A percentile compares a stretch with the other conserved stretches of the same genome.
Conservation (phyloP, 2,797 vertebrate species). For the Sebastes trivittatus region DNA sequence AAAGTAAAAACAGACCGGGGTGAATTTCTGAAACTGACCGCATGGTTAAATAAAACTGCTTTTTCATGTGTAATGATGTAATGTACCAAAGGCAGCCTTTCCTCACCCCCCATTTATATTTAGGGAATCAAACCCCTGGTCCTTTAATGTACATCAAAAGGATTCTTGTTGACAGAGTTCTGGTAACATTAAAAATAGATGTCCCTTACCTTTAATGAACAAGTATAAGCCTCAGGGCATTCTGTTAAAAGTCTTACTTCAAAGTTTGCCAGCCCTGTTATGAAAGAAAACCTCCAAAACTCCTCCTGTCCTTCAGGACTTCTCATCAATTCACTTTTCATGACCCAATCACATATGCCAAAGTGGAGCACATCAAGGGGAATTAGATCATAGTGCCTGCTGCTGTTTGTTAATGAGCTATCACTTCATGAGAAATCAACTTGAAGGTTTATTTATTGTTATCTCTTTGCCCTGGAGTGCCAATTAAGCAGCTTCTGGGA, state of each 20-base stretch:
- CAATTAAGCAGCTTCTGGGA: constrained; percentile 32
- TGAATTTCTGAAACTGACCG: neutral
- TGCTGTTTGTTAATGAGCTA: constrained; percentile 50
- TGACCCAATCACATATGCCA: constrained; percentile 39
- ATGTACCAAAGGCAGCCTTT: constrained; percentile 32
- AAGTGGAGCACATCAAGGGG: constrained; percentile 37
- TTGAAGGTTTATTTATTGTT: constrained; percentile 33
- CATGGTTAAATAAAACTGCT: neutral
- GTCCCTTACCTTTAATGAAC: constrained; percentile 71
- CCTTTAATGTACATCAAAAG: constrained; percentile 62
- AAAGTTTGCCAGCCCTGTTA: constrained; percentile 51
- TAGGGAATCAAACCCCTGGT: constrained; percentile 31
- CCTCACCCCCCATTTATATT: constrained; percentile 21
- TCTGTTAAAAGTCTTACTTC: constrained; percentile 64
- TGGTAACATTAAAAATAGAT: constrained; percentile 74
- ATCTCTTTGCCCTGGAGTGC: constrained; percentile 20
- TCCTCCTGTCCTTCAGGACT: constrained; percentile 36
- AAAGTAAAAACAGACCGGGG: neutral
- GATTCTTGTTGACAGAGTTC: constrained; percentile 57
- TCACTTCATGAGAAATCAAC: constrained; percentile 23
- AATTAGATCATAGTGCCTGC: constrained; percentile 12
- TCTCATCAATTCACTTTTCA: constrained; percentile 41
- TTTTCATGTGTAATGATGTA: constrained; percentile 26
- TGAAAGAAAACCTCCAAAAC: constrained; percentile 39
- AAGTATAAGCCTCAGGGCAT: constrained; percentile 55